Base-by-base conservation (phyloP, 2,113 vertebrate genomes). In the Psittacara wagleri region DNA sequence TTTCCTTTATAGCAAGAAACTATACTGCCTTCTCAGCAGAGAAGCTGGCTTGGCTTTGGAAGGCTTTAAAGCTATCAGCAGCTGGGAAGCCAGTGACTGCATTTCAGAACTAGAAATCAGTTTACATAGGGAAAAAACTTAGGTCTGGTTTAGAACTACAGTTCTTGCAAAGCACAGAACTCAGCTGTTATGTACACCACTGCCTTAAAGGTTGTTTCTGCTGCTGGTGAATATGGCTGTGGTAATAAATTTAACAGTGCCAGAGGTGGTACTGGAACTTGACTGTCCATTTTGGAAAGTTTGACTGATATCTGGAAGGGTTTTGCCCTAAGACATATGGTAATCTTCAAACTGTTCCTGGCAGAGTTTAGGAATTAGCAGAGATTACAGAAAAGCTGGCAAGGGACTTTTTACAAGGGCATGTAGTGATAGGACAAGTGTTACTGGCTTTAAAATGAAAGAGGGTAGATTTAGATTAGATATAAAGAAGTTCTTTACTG, bases 1-100 rank as follows among this genome's bases (percentile, higher is more conserved):
- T 90, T 95, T 92, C 78, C 57, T 93, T 95, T 80, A 96, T 57
- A 75, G 77, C 33, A 62, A 91, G 90, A 72, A 97, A 94, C 75
- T 90, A 83, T 73, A 76, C 52, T 87, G 94, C 44, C 67, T 57
- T 84, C 81, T 94, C 93, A 95, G 82, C 84, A 77, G 92, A 95
- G 86, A 79, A 85, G 41, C 44, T 95, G 91, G 67, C 78, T 83
- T 78, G 29, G 70, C 75, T 94, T 95, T 92, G 90, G 89, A 85
- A 37, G 73, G 66, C 35, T 91, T 87, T 85, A 49, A 44, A 91
- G 86, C 74, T 89, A 95, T 92, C 84, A 91, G 77, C 80, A 91
- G 37, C 84, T 87, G 66, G 78, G 67, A 90, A 92, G 70, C 74
- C 94, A 91, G 61, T 17, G 73, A 79, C 80, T 91, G 17, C 54